Evolutionary conservation across 2,113 vertebrate genomes (phyloP), one percentile per base, ranked within the genome.

Genomic region (Halichoerus grypus): DNA sequence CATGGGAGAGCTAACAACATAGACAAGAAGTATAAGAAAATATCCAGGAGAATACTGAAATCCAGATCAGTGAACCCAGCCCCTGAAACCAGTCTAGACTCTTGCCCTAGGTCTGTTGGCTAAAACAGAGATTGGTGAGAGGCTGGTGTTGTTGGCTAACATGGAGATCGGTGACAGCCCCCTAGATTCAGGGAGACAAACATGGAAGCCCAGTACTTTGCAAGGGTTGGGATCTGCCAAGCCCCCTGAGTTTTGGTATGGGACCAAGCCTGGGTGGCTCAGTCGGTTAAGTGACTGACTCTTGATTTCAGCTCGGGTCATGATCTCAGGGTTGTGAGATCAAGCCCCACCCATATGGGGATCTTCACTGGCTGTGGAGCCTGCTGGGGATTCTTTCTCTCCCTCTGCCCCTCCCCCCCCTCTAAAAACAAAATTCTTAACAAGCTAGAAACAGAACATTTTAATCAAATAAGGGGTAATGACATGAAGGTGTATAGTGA

Each of bases 391-490:
- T n/a, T n/a, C 31, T 67, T 15, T 65, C 31, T 67, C 31, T 67
- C 65, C 65, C 65, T 67, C 31, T 67, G 65, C 15, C 31, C 22
- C 31, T 67, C 15, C 31, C 55, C 15, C 15, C 15, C n/a, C 33
- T 67, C 65, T 67, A 67, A 67, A 67, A 65, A 67, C 15, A 67
- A 85, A 85, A 13, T 11, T 59, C 31, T 85, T 69, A 85, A 46
- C 76, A 83, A 91, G 31, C 36, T 79, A 85, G 28, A 95, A 85
- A 79, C 91, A 81, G 33, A 95, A 51, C 33, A 55, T 79, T 85
- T 86, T 39, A 69, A 82, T 74, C 82, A 92, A 92, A 92, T 72
- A 42, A 63, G 91, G 46, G 26, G 6, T 61, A 72, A 14, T 24
- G 36, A 24, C 31, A 59, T 46, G 26, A 26, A 39, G 33, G 28